Evolutionary conservation across 2,888 invertebrate species (phyloP).

Genomic region (Rhimphoctona megacephalus): DNA sequence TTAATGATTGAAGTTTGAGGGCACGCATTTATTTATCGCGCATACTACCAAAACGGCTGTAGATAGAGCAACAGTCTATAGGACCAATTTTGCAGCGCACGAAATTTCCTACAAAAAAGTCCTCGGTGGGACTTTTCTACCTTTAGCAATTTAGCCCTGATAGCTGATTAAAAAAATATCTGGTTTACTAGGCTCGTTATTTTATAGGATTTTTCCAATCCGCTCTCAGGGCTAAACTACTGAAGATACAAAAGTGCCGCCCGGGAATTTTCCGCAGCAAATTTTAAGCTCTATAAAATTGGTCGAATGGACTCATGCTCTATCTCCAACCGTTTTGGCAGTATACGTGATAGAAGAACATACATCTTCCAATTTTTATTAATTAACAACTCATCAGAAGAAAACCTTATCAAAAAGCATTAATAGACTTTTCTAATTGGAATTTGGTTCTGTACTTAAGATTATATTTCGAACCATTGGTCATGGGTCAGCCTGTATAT

Average conservation of each 20-base stretch:
- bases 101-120: background rate
- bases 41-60: background rate
- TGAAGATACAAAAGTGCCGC: background rate
- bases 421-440: background rate
- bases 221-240: background rate
- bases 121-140: background rate
- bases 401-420: background rate
- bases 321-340: background rate
- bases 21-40: background rate
- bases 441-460: too few species aligned
- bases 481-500: background rate
- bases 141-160: background rate
- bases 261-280: background rate
- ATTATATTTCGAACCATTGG: too few species aligned
- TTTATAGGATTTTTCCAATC: background rate
- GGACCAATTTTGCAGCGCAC: background rate
- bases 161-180: background rate
- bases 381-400: background rate
- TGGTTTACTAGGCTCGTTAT: background rate
- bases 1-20: background rate
- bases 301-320: background rate
- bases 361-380: background rate
- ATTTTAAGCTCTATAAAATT: background rate
- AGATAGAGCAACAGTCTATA: background rate
- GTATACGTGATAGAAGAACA: background rate